Evolutionary conservation across 2,797 vertebrate species (phyloP).

Genomic region (Phalloptychus januarius): DNA sequence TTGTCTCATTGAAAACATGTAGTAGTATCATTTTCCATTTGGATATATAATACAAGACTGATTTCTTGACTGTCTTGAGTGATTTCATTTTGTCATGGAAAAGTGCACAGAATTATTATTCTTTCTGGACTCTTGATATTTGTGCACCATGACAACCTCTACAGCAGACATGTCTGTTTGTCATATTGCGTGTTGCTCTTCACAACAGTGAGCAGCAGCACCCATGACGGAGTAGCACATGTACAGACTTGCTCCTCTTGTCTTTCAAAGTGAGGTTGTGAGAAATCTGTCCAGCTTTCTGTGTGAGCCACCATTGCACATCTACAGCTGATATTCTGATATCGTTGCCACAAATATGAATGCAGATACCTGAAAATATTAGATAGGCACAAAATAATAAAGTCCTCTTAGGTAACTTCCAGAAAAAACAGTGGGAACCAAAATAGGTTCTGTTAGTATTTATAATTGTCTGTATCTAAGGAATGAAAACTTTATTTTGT

Average conservation of each 20-base stretch:
- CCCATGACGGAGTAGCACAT: not conserved
- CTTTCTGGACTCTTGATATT: not conserved
- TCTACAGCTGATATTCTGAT: not conserved
- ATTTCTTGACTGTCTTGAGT: not conserved
- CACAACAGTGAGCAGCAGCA: not conserved
- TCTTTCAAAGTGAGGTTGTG: not conserved
- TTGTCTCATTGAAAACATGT: not conserved
- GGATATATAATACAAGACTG: not conserved
- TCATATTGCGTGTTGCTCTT: not conserved
- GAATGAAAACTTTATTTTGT: not conserved
- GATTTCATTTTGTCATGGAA: not conserved
- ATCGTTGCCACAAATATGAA: not conserved
- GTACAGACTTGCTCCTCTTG: not conserved
- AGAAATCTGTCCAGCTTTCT: not conserved
- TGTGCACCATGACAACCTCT: not conserved
- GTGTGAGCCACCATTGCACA: not conserved
- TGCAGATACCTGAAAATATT: not conserved
- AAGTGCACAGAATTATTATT: not conserved
- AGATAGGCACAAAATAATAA: not conserved
- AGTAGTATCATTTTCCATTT: not conserved
- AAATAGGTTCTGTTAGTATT: not conserved
- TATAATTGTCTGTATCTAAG: not conserved
- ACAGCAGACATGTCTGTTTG: not conserved
- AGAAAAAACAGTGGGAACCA: not conserved
- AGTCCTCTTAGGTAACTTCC: too few species aligned